Evolutionary conservation across 2,888 invertebrate genomes (phyloP).

Genomic region (Nephrotoma appendiculata): DNA sequence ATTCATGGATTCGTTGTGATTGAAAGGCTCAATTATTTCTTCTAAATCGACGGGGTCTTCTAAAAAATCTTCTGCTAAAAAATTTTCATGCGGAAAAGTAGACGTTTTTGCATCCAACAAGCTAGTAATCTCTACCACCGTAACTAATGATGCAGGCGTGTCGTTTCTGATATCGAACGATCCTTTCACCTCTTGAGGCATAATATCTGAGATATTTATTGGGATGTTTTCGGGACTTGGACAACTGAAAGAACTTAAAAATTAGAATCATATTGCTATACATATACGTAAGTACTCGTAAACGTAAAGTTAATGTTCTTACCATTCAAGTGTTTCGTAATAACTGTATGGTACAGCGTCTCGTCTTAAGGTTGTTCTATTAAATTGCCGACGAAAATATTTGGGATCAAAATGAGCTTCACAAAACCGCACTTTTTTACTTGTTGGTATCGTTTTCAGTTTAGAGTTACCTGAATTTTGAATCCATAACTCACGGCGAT

Average conservation of each 20-base stretch:
- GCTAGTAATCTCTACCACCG: background rate
- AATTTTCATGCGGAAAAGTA: background rate
- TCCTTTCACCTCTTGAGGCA: background rate
- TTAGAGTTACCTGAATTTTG: constrained; percentile 19
- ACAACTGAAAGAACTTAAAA: background rate
- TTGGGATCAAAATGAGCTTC: constrained; percentile 18
- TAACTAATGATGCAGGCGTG: background rate
- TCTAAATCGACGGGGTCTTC: background rate
- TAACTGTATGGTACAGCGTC: constrained; percentile 15
- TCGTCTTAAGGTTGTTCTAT: constrained; percentile 15
- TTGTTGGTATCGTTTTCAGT: constrained; percentile 11
- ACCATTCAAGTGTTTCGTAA: background rate
- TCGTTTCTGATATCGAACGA: background rate
- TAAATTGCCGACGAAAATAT: constrained; percentile 16
- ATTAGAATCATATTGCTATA: background rate
- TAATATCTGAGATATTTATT: background rate
- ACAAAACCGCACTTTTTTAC: constrained; percentile 15
- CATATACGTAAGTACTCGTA: background rate
- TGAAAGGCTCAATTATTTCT: background rate
- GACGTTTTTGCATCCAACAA: background rate
- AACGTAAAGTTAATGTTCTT: background rate
- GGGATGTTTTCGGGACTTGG: background rate
- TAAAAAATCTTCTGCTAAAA: background rate
- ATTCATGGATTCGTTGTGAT: background rate
- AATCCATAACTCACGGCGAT: constrained; percentile 18